Conservation (phyloP, 35 echinoderm and acorn worm genomes). For the Lytechinus variegatus region DNA sequence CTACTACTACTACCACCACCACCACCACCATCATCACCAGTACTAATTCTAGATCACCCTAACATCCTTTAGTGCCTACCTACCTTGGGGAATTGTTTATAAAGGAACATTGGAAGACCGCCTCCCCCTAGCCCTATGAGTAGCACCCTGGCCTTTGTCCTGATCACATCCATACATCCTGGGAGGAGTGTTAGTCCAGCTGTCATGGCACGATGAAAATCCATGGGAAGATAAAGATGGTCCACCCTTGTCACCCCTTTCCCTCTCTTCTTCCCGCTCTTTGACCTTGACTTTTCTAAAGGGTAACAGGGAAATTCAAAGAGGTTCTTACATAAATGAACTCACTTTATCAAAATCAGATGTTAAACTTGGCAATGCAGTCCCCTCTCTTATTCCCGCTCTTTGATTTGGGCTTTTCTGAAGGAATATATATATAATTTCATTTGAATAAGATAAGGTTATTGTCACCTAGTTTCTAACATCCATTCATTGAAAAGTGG, state of each 20-base stretch:
- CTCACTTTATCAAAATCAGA: no score
- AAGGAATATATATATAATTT: no score
- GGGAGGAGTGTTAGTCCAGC: constrained; percentile 60
- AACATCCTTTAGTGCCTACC: not conserved
- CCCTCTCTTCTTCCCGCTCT: constrained; percentile 33
- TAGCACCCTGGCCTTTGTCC: constrained; percentile 32
- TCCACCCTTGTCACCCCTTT: constrained; percentile 52
- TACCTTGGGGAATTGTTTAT: constrained; percentile 80
- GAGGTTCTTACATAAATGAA: not conserved
- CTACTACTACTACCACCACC: no score
- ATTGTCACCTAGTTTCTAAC: not conserved
- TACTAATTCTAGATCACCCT: no score
- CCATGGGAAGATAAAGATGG: constrained; percentile 38
- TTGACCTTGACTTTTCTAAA: constrained; percentile 26
- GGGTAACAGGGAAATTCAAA: not conserved
- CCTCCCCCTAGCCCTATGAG: constrained; percentile 85
- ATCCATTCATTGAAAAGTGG: not conserved
- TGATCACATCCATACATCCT: constrained; percentile 40
- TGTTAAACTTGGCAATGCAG: no score
- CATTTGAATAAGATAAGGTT: no score
- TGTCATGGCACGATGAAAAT: constrained; percentile 57
- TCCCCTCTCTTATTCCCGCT: no score
- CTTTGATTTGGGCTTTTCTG: no score
- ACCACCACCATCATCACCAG: no score
- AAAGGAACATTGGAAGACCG: constrained; percentile 63